These are phyloP conservation scores for Philereme vetulata DNA, from an alignment of 2,888 invertebrate genomes.

Conservation along the genomic window DNA sequence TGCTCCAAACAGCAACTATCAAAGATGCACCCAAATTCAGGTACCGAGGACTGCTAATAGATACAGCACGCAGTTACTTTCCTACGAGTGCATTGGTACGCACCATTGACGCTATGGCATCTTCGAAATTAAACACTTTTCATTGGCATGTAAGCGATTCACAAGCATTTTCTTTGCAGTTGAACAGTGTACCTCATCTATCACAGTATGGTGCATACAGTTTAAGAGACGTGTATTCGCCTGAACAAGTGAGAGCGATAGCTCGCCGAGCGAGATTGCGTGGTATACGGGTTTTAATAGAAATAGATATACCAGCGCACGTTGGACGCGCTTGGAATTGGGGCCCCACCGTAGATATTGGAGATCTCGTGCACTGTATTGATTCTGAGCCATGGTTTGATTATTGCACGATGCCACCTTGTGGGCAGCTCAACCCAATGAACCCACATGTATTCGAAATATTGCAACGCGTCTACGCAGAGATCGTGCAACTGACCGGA, in stretches of 20 bases:
- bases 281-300: slow-evolving; percentile 93
- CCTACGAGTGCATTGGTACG: slow-evolving; percentile 87
- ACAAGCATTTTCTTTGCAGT: slow-evolving; percentile 93
- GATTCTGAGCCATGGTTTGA: slow-evolving; percentile 88
- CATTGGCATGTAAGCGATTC: slow-evolving; percentile 96
- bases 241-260: slow-evolving; percentile 87
- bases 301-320: slow-evolving; percentile 94
- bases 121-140: slow-evolving; percentile 94
- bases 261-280: slow-evolving; percentile 90
- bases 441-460: slow-evolving; percentile 88
- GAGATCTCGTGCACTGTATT: slow-evolving; percentile 88
- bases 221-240: slow-evolving; percentile 87
- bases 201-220: slow-evolving; percentile 91
- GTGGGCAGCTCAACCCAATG: slow-evolving; percentile 90
- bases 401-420: slow-evolving; percentile 91
- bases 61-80: slow-evolving; percentile 94
- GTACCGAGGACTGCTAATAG: slow-evolving; percentile 94
- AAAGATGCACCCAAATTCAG: slow-evolving; percentile 89
- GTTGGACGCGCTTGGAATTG: slow-evolving; percentile 92
- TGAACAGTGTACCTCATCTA: slow-evolving; percentile 88
- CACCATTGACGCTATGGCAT: slow-evolving; percentile 93
- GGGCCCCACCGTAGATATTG: slow-evolving; percentile 86
- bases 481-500: slow-evolving; percentile 89
- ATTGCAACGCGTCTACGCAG: slow-evolving; percentile 87
- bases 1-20: slow-evolving; percentile 85